These are phyloP conservation scores for Setipinna tenuifilis DNA, from an alignment of 2,797 vertebrate genomes.

Conservation along the genomic window DNA sequence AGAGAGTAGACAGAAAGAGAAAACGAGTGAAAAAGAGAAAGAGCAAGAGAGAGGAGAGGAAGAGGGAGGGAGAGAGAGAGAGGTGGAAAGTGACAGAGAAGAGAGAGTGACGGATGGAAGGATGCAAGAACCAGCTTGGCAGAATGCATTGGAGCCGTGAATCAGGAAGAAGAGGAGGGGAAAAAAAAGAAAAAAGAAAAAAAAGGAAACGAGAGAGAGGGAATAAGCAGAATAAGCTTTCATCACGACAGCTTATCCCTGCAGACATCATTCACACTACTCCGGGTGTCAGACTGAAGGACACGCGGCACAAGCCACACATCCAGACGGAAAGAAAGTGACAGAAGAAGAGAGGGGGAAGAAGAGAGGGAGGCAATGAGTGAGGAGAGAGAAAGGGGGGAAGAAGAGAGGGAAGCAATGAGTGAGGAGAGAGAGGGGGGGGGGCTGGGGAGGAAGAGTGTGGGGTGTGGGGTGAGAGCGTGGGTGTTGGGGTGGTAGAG, in stretches of 20 bases:
- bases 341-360: neutral
- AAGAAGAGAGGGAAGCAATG: neutral
- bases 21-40: too few species aligned
- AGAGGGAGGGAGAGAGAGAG: too few species aligned
- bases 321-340: neutral
- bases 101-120: too few species aligned
- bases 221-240: constrained; percentile 33
- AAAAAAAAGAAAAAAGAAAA: neutral
- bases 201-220: neutral
- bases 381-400: neutral
- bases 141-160: too few species aligned
- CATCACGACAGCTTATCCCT: constrained; percentile 33
- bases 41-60: too few species aligned
- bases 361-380: neutral
- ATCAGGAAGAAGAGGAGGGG: too few species aligned
- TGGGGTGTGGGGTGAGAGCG: too few species aligned
- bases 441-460: neutral
- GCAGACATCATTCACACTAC: constrained; percentile 32
- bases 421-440: neutral
- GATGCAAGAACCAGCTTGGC: too few species aligned
- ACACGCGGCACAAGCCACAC: constrained; percentile 18
- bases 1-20: neutral
- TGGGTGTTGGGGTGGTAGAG: neutral
- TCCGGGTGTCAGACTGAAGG: constrained; percentile 26
- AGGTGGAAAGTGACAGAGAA: too few species aligned